Evolutionary conservation across 2,113 vertebrate species (phyloP), one percentile per base, ranked within the genome.

Genomic region (Ramphastos sulfuratus): DNA sequence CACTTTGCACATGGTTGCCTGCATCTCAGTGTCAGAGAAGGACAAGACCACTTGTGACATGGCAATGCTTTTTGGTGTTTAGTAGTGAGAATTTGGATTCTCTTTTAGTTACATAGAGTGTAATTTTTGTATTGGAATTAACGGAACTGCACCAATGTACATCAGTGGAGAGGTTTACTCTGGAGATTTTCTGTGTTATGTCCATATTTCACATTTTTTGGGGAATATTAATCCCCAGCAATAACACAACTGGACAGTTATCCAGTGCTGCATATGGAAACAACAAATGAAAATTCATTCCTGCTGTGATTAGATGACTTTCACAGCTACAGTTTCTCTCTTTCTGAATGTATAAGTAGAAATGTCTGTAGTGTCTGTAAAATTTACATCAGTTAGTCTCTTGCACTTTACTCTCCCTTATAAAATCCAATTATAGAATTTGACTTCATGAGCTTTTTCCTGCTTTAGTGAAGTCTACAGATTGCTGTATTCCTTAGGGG

Each of bases 291-390:
- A 79, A 87, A 37, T 44, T 69, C 80, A 20, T 64, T 69, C 87
- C 80, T 67, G 58, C 77, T 91, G 84, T 48, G 66, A 64, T 65
- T 78, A 54, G 85, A 63, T 70, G 66, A 69, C 66, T 67, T 81
- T 66, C 73, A 59, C 39, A 37, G 24, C 77, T 78, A 37, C 2
- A 1, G 37, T 33, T 84, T 55, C 54, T 60, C 83, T 75, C 46
- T 13, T 82, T 59, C 66, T 82, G 72, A 65, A 67, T 46, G 15
- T 27, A 9, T 50, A 76, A 91, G 65, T 18, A 69, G 78, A 92
- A 66, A 85, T n/a, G 15, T 35, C 64, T 76, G 89, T 31, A 74
- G 15, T 50, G 33, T 31, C 46, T 70, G 39, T 21, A 85, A 72
- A 76, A 61, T 33, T 35, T 54, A 46, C 27, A 33, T 78, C 59